Base-by-base conservation (phyloP, 2,113 vertebrate genomes). In the Thinocorus orbignyianus region DNA sequence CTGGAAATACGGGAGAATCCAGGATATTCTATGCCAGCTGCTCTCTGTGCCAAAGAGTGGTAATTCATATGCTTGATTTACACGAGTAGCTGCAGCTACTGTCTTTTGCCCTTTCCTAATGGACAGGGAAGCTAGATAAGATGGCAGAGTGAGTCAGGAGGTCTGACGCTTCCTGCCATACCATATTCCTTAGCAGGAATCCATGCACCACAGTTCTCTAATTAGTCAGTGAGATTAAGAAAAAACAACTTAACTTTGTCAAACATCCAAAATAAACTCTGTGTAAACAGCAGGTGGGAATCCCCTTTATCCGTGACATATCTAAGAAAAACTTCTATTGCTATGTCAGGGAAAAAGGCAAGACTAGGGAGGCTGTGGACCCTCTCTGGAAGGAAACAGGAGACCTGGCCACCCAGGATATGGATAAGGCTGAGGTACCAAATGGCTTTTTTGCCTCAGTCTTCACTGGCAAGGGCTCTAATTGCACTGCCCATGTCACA, bases 1-100 rank as follows among this genome's bases (percentile, higher is more conserved):
- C 62, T 61, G 66, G 52, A 80, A 92, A 57, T 23, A 68, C 48
- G 35, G 3, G 33, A 84, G 11, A 23, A 39, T 30, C 4, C 7
- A 81, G 49, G 33, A 3, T 54, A 17, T 9, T 24, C 28, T 5
- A 3, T 68, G 77, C 79, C 62, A 54, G 22, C 37, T 42, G 22
- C 33, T 11, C 14, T 46, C 31, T 0, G 0, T 64, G 73, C 51
- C 57, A 68, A 68, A 65, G 57, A 41, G 5, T 0, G 2, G 18
- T 49, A 23, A 39, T 82, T 92, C 49, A 69, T 11, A 18, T 3
- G 4, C 68, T 69, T 0, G 0, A 13, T 64, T 42, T 80, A n/a
- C 41, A 72, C 1, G 2, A 25, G n/a, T 42, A 77, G 24, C 54
- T 65, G 55, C 1, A 4, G 15, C 46, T 70, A 31, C 51, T 4